These are phyloP conservation scores for Smutsia temminckii DNA, from an alignment of 2,797 vertebrate species.

Conservation along the genomic window DNA sequence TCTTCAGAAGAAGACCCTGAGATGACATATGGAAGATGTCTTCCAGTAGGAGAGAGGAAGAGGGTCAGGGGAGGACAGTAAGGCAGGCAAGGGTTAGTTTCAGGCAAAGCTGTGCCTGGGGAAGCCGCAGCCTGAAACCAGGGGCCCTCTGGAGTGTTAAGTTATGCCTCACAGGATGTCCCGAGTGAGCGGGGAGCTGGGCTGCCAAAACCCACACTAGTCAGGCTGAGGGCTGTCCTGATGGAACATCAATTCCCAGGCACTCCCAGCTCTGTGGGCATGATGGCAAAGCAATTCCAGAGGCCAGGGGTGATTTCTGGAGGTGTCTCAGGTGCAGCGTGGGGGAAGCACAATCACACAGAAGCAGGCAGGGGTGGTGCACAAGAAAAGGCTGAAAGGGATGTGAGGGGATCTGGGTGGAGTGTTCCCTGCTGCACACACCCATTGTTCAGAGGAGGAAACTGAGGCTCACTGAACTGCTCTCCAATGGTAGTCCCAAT, in stretches of 20 bases:
- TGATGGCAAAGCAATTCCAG: neutral
- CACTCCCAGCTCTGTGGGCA: neutral
- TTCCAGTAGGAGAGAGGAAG: neutral
- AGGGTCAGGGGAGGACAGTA: neutral
- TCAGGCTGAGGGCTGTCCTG: neutral
- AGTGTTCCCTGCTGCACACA: accelerated
- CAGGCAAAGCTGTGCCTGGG: neutral
- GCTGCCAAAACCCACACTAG: accelerated
- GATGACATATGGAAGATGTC: neutral
- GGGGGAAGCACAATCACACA: accelerated
- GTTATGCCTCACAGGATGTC: accelerated
- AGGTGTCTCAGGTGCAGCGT: neutral
- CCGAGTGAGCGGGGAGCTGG: neutral
- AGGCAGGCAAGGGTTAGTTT: neutral
- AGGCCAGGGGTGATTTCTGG: neutral
- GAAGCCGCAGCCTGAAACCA: neutral
- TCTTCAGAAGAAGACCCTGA: neutral
- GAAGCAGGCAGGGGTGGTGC: accelerated
- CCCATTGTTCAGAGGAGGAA: neutral
- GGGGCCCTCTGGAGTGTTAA: neutral
- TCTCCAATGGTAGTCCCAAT: neutral
- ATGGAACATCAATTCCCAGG: neutral
- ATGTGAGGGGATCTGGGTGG: neutral
- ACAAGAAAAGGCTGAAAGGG: neutral
- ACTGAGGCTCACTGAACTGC: neutral